Conservation (phyloP, 2,797 vertebrate species). For the Denticeps clupeoides region DNA sequence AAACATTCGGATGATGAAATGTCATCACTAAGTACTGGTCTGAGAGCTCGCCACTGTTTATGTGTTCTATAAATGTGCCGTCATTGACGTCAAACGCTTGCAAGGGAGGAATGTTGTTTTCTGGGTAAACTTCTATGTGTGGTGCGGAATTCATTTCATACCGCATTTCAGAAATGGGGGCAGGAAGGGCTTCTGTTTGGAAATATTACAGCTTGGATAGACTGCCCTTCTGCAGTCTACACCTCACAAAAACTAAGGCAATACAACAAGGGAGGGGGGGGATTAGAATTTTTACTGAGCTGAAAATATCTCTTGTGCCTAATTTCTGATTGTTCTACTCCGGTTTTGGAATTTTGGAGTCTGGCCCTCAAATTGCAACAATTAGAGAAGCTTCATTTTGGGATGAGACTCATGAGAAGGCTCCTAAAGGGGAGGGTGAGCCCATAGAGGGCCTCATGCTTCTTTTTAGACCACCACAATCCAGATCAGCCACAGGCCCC, state of each 20-base stretch:
- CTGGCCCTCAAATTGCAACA: too few species aligned
- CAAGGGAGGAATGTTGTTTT: conserved; percentile 42
- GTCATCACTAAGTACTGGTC: conserved; percentile 26
- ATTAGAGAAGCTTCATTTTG: too few species aligned
- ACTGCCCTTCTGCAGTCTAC: too few species aligned
- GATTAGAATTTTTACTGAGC: too few species aligned
- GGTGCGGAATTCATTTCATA: conserved; percentile 35
- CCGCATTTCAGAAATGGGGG: conserved; percentile 18
- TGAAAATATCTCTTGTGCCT: too few species aligned
- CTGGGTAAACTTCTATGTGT: conserved; percentile 42
- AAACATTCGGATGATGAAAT: conserved; percentile 34
- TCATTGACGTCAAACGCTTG: conserved; percentile 42
- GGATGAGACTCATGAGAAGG: too few species aligned
- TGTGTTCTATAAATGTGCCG: conserved; percentile 37
- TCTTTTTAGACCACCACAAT: background rate
- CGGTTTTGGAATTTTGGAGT: too few species aligned
- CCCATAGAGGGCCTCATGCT: too few species aligned
- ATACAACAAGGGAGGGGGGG: too few species aligned
- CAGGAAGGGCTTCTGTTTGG: conserved; percentile 2
- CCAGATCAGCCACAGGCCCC: background rate
- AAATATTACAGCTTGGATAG: conserved; percentile 14
- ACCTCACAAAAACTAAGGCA: too few species aligned
- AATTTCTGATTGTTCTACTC: too few species aligned
- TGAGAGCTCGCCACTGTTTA: conserved; percentile 37
- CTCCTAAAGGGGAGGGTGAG: too few species aligned